These are phyloP conservation scores for Valencia hispanica DNA, from an alignment of 2,797 vertebrate species.

Conservation along the genomic window DNA sequence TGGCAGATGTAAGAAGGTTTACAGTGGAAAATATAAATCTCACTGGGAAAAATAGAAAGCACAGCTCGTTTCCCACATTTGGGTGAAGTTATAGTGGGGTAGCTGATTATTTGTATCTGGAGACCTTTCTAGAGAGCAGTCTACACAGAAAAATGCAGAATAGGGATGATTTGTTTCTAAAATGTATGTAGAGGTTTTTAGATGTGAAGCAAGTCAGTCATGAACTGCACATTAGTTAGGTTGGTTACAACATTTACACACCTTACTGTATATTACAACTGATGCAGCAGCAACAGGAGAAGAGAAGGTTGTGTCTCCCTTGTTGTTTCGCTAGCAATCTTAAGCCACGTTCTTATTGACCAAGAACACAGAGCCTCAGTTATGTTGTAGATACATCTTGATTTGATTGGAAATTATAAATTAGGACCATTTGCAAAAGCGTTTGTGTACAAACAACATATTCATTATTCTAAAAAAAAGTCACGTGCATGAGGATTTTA, in stretches of 20 bases:
- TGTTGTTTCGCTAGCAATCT: constrained; percentile 65
- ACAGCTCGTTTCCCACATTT: constrained; percentile 58
- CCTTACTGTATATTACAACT: constrained; percentile 44
- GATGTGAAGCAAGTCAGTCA: constrained; percentile 36
- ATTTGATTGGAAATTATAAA: constrained; percentile 34
- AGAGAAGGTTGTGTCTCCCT: constrained; percentile 59
- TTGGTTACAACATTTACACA: constrained; percentile 41
- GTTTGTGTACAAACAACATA: neutral
- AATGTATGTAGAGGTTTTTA: constrained; percentile 22
- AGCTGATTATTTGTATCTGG: constrained; percentile 56
- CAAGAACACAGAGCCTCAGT: constrained; percentile 54
- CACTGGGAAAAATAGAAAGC: constrained; percentile 54
- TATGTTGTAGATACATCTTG: constrained; percentile 45
- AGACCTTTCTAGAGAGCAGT: constrained; percentile 33
- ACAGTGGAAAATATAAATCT: constrained; percentile 62
- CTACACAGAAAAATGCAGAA: constrained; percentile 15
- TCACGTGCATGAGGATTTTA: neutral
- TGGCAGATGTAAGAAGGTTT: constrained; percentile 68
- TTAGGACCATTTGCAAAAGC: neutral
- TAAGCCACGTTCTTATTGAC: constrained; percentile 59
- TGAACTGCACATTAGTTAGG: constrained; percentile 39
- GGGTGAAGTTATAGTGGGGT: constrained; percentile 38
- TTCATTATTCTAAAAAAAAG: neutral
- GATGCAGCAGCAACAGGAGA: constrained; percentile 20
- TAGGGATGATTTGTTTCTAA: constrained; percentile 6